These are phyloP conservation scores for Tinea semifulvella DNA, from an alignment of 2,888 invertebrate species.

Conservation along the genomic window DNA sequence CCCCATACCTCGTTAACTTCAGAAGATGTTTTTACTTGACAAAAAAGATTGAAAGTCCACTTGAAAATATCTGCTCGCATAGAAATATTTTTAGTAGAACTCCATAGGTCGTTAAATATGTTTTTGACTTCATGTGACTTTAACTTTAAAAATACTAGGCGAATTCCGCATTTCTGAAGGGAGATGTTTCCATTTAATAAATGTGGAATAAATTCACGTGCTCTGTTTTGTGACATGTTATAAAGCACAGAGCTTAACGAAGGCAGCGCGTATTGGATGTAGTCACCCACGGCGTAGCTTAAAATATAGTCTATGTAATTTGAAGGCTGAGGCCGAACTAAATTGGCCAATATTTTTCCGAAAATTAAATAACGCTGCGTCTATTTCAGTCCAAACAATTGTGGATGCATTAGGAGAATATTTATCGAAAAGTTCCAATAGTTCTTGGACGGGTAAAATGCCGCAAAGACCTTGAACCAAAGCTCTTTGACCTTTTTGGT, in stretches of 20 bases:
- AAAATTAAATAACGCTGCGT: constrained; percentile 33
- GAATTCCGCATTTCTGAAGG: constrained; percentile 44
- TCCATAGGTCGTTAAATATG: constrained; percentile 34
- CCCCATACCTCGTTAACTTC: constrained; percentile 30
- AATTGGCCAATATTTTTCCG: constrained; percentile 39
- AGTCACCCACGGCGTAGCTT: constrained; percentile 43
- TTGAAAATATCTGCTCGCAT: constrained; percentile 39
- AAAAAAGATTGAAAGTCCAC: constrained; percentile 31
- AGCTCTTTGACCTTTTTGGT: constrained; percentile 26
- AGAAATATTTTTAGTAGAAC: constrained; percentile 33
- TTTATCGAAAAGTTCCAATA: constrained; percentile 30
- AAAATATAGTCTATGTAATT: constrained; percentile 31
- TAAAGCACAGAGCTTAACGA: constrained; percentile 39
- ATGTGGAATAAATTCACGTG: not conserved
- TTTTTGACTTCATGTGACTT: constrained; percentile 27
- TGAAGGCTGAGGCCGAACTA: constrained; percentile 40
- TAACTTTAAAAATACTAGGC: constrained; percentile 34
- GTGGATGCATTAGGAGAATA: constrained; percentile 35
- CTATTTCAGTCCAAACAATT: constrained; percentile 35
- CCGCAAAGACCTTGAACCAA: constrained; percentile 33
- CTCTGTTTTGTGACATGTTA: constrained; percentile 25
- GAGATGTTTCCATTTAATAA: constrained; percentile 24
- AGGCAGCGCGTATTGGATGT: constrained; percentile 40
- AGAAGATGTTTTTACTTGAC: constrained; percentile 29
- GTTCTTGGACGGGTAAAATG: constrained; percentile 26